Conservation (phyloP, 2,113 vertebrate genomes). For the Aix galericulata region DNA sequence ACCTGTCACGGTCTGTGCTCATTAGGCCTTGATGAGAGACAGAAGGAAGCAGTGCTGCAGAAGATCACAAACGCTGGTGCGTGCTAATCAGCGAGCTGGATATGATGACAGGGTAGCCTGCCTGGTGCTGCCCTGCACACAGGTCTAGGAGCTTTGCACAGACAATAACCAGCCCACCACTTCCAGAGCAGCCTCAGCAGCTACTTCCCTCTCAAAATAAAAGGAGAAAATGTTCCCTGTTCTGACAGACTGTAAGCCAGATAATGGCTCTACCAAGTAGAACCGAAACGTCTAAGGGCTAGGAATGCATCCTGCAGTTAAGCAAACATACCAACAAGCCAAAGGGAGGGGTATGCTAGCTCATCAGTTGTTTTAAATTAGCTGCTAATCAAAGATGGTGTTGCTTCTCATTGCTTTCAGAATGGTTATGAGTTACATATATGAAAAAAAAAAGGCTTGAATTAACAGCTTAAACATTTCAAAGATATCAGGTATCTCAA, state of each 20-base stretch:
- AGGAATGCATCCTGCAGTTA: neutral
- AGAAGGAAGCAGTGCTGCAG: slow-evolving; percentile 74
- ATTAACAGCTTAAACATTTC: neutral
- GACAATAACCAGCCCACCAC: slow-evolving; percentile 17
- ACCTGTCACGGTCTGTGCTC: slow-evolving; percentile 88
- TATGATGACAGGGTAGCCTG: slow-evolving; percentile 60
- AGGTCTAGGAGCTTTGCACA: slow-evolving; percentile 24
- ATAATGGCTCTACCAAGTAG: neutral
- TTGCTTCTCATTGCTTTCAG: neutral
- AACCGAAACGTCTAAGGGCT: neutral
- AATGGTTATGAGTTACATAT: neutral
- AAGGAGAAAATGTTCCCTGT: neutral
- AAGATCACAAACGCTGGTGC: slow-evolving; percentile 73
- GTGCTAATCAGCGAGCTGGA: slow-evolving; percentile 76
- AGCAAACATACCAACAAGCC: neutral
- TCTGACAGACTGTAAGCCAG: neutral
- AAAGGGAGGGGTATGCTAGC: neutral
- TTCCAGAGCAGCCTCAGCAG: slow-evolving; percentile 53
- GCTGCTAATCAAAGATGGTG: neutral
- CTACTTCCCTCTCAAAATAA: slow-evolving; percentile 49
- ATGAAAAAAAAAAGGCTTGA: neutral
- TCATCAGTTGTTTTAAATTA: neutral
- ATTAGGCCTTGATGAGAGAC: slow-evolving; percentile 80
- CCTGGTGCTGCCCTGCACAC: slow-evolving; percentile 41
- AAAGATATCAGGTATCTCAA: neutral